Evolutionary conservation across 2,113 vertebrate species (phyloP), one percentile per base, ranked within the genome.

Genomic region (Eurystomus gularis): DNA sequence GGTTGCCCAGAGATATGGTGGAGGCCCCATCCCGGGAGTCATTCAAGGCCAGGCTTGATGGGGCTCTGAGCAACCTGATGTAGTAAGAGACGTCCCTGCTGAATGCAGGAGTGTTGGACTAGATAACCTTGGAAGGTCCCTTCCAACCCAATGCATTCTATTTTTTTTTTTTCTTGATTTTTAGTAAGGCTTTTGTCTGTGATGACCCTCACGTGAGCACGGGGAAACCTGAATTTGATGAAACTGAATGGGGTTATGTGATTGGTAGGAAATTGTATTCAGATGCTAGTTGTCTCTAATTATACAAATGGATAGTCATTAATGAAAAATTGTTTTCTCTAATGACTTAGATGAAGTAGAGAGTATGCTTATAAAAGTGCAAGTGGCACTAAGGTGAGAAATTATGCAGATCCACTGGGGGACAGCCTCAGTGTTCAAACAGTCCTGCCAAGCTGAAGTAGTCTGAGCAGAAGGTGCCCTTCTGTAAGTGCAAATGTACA

Each of bases 401-500:
- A 57, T 23, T 44, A 37, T 69, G 49, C 24, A 28, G 77, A 68
- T 58, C 15, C 6, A 8, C 7, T 6, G 23, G 2, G 10, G 21
- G 15, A 72, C 16, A 51, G 17, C 15, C 28, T 37, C 1, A 0
- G 18, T 48, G 18, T 78, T 68, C 65, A 44, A 35, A 68, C 33
- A 46, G 60, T 69, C 48, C 48, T 46, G 8, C 17, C 4, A 52
- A 52, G 52, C 13, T 57, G 25, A 72, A 70, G n/a, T 9, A 9
- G 33, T 37, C 25, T 71, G 58, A 51, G 62, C 9, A 51, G 46
- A 49, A 31, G 12, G 23, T 65, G 64, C 42, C 6, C 13, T 51
- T 71, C 37, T 37, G 3, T 51, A 28, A 68, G 21, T 40, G 29
- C 2, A 16, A 21, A 35, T 16, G 7, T 7, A 33, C 0, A 1